Conservation (phyloP, 2,888 invertebrate genomes). For the Lacanobia oleracea region DNA sequence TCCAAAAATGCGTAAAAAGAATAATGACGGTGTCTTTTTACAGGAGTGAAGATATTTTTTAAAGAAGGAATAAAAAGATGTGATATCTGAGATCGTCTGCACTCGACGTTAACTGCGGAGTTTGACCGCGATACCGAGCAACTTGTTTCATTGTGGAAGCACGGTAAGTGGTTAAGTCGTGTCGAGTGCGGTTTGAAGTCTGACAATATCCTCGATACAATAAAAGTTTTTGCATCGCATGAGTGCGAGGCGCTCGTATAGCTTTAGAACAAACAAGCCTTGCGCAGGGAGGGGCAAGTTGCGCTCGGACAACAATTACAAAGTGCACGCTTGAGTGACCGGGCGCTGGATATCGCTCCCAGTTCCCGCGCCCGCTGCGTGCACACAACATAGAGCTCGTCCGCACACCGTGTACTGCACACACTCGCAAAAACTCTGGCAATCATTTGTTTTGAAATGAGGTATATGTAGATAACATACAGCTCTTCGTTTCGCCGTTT, state of each 20-base stretch:
- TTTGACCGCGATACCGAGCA: too few relatives aligned
- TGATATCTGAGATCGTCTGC: constrained; percentile 4
- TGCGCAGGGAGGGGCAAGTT: too few relatives aligned
- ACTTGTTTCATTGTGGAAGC: not conserved
- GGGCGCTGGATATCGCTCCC: constrained; percentile 8
- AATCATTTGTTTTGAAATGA: not conserved
- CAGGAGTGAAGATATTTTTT: constrained; percentile 8
- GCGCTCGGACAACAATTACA: constrained; percentile 14
- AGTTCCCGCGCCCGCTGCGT: constrained; percentile 4
- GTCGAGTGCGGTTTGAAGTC: not conserved
- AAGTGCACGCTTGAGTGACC: constrained; percentile 12
- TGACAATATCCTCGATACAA: not conserved
- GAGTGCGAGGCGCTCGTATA: not conserved
- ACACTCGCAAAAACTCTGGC: not conserved
- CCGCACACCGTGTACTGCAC: not conserved
- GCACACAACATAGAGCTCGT: not conserved
- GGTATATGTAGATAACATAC: too few relatives aligned
- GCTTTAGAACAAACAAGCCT: not conserved
- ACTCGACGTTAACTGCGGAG: not conserved
- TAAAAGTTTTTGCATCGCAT: not conserved
- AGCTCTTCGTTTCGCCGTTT: not conserved
- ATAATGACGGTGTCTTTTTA: constrained; percentile 1
- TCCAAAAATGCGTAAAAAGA: constrained; percentile 21
- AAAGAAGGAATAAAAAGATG: not conserved
- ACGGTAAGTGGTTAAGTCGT: not conserved